Evolutionary conservation across 2,797 vertebrate genomes (phyloP).

Genomic region (Karalla daura): DNA sequence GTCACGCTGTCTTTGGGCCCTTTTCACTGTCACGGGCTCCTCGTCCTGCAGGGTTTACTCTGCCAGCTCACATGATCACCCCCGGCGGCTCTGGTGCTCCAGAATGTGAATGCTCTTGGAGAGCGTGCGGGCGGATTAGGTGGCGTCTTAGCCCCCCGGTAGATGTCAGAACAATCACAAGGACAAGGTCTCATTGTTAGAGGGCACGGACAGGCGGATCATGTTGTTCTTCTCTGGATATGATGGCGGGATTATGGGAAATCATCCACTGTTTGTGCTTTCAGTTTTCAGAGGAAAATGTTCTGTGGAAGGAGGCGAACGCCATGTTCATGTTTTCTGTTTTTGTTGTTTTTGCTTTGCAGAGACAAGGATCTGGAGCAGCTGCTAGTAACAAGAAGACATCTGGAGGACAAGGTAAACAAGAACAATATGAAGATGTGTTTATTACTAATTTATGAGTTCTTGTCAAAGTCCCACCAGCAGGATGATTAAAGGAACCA

Average conservation of each 20-base stretch:
- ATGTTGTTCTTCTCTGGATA: not conserved
- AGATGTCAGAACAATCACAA: constrained; percentile 44
- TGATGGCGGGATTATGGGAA: constrained; percentile 5
- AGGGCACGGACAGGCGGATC: constrained; percentile 3
- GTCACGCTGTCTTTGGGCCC: constrained; percentile 7
- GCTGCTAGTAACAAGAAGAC: constrained; percentile 92
- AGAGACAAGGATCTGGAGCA: constrained; percentile 94
- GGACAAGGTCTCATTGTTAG: constrained; percentile 32
- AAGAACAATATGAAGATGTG: not conserved
- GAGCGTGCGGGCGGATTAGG: constrained; percentile 14
- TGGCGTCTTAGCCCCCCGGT: constrained; percentile 17
- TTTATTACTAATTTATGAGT: not conserved
- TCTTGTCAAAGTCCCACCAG: not conserved
- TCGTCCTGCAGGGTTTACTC: constrained; percentile 22
- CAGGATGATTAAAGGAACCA: not conserved
- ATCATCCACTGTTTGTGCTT: not conserved
- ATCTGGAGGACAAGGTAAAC: constrained; percentile 90
- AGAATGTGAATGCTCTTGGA: constrained; percentile 2
- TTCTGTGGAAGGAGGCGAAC: not conserved
- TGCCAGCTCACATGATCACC: not conserved
- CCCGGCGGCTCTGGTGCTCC: constrained; percentile 1
- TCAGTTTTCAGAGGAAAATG: not conserved
- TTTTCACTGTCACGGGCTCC: constrained; percentile 14
- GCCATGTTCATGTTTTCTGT: constrained; percentile 16
- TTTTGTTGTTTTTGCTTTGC: constrained; percentile 54